Conservation (phyloP, 2,888 invertebrate species). For the Aphrophora alni region DNA sequence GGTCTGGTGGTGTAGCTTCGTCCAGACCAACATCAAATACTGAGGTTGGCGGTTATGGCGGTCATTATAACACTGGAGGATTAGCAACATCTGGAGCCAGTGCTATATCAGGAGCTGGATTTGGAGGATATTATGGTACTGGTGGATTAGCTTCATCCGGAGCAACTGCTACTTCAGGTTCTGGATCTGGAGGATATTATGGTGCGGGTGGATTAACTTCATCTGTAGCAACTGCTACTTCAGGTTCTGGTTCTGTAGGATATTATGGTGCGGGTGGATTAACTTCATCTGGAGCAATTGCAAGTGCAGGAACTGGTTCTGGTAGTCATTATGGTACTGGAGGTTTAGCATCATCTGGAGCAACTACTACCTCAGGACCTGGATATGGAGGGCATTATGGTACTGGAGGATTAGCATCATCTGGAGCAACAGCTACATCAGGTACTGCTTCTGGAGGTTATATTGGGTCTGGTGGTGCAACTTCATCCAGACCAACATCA, state of each 20-base stretch:
- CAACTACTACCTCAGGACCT: too few relatives aligned
- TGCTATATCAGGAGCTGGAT: background rate
- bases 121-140: background rate
- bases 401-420: too few relatives aligned
- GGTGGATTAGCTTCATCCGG: background rate
- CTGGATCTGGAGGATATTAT: background rate
- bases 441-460: background rate
- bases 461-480: background rate
- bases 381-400: too few relatives aligned
- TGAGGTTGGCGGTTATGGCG: too few relatives aligned
- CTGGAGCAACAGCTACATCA: too few relatives aligned
- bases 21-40: too few relatives aligned
- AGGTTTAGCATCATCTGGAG: too few relatives aligned
- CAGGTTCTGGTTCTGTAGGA: background rate
- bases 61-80: background rate
- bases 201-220: background rate
- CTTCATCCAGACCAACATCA: too few relatives aligned
- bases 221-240: background rate
- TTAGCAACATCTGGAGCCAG: background rate
- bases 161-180: background rate
- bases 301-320: too few relatives aligned
- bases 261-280: background rate
- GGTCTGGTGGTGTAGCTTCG: too few relatives aligned
- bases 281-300: background rate
- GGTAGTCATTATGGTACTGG: too few relatives aligned